Percentiles rank a stretch among this genome's conserved stretches.
Evolutionary conservation across 2,797 vertebrate genomes (phyloP).

Genomic region (Dallia pectoralis): DNA sequence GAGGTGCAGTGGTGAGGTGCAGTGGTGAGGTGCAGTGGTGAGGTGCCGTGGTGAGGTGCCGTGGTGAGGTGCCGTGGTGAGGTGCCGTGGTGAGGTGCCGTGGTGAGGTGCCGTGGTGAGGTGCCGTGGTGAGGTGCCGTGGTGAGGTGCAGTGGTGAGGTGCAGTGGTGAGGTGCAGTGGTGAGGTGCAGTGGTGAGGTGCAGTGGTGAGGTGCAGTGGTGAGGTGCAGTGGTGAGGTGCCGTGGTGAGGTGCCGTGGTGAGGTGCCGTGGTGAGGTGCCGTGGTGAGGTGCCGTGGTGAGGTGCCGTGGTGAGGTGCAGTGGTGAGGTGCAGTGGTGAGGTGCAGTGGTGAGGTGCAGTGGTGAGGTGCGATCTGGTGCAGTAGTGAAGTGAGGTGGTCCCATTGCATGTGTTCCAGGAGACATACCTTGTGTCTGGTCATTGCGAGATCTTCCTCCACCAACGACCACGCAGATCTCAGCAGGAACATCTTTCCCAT

Average conservation of each 20-base stretch:
- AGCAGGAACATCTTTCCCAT: slow-evolving; percentile 83
- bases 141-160: background rate
- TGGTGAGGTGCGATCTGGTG: background rate
- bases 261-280: background rate
- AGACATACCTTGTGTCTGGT: slow-evolving; percentile 89
- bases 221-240: background rate
- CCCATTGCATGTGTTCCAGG: background rate
- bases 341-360: background rate
- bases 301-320: no score
- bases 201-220: background rate
- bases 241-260: background rate
- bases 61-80: background rate
- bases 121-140: no score
- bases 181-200: background rate
- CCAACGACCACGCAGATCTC: slow-evolving; percentile 99
- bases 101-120: background rate
- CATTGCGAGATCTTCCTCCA: slow-evolving; percentile 82
- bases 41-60: background rate
- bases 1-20: background rate
- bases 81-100: background rate
- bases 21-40: background rate
- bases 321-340: background rate
- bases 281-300: background rate
- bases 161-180: background rate
- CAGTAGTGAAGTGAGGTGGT: background rate